Percentiles rank a stretch among this genome's conserved stretches.
Evolutionary conservation across 2,113 vertebrate species (phyloP).

Genomic region (Myrmecophaga tridactyla): DNA sequence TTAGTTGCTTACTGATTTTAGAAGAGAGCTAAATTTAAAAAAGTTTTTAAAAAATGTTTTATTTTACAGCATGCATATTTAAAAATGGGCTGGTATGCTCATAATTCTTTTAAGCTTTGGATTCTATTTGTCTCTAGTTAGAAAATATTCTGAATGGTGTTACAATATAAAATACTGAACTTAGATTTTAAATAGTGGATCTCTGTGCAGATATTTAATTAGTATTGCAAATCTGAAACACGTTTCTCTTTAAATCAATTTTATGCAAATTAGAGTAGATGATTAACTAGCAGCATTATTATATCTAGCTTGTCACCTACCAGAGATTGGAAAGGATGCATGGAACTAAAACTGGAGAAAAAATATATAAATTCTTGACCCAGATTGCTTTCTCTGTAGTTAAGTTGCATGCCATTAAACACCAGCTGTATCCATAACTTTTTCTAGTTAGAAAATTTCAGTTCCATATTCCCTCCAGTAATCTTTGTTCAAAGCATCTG

Average conservation of each 20-base stretch:
- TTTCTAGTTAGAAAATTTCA: neutral
- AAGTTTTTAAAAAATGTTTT: neutral
- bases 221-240: slow-evolving; percentile 59
- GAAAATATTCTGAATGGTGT: neutral
- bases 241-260: slow-evolving; percentile 63
- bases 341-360: neutral
- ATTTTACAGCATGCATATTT: neutral
- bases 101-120: neutral
- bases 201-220: slow-evolving; percentile 60
- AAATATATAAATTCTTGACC: neutral
- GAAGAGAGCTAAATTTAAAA: neutral
- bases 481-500: neutral
- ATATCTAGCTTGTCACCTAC: slow-evolving; percentile 40
- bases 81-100: neutral
- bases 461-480: no score
- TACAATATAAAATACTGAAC: slow-evolving; percentile 20
- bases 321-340: slow-evolving; percentile 26
- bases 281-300: slow-evolving; percentile 60
- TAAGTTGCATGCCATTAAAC: neutral
- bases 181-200: slow-evolving; percentile 35
- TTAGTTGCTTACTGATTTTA: neutral
- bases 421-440: neutral
- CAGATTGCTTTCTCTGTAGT: neutral
- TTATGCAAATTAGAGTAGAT: slow-evolving; percentile 67
- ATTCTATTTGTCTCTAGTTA: neutral